Evolutionary conservation across 2,888 invertebrate species (phyloP), one percentile per base, ranked within the genome.

Genomic region (Sarcophaga carnaria): DNA sequence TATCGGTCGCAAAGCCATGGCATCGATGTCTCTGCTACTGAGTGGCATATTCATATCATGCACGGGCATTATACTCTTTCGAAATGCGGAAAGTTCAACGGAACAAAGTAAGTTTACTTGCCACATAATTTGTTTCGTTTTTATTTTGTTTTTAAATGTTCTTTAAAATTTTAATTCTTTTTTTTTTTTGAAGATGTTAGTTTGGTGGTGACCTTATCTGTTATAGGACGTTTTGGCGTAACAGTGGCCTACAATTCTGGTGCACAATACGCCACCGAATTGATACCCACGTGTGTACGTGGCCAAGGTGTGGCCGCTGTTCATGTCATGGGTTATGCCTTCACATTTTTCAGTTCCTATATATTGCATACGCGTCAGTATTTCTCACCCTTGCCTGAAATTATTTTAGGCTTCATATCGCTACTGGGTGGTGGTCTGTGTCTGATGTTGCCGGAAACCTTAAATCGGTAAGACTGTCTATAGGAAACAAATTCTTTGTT

Each of bases 201-300:
- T 0, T 63, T 94, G 37, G 91, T 94, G 20, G 92, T 94, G 6
- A 88, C 90, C 22, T 90, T 95, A 45, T 94, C 94, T 1, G 92
- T 95, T 17, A 91, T 95, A 79, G 94, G 95, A 2, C 93, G 95
- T 66, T 94, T 96, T 80, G 94, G 94, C n/a, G 95, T 95, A 4
- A 95, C 95, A 27, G 94, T 95, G 8, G 95, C 95, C 17, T 95
- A 95, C 90, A 95, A 95, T 90, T 95, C 95, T 3, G 95, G 95
- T 4, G 94, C 95, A 4, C 96, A 96, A 90, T 96, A 95, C 89
- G 95, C 95, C 27, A 95, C 95, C 1, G 95, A 96, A 90, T 90
- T 96, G 45, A 95, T 95, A 80, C 95, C 96, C 20, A 95, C 95
- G 2, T 95, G 94, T 86, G 94, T 95, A 3, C 93, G 95, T 37